These are phyloP conservation scores for Cettia cetti DNA, from an alignment of 2,113 vertebrate genomes.

Conservation along the genomic window DNA sequence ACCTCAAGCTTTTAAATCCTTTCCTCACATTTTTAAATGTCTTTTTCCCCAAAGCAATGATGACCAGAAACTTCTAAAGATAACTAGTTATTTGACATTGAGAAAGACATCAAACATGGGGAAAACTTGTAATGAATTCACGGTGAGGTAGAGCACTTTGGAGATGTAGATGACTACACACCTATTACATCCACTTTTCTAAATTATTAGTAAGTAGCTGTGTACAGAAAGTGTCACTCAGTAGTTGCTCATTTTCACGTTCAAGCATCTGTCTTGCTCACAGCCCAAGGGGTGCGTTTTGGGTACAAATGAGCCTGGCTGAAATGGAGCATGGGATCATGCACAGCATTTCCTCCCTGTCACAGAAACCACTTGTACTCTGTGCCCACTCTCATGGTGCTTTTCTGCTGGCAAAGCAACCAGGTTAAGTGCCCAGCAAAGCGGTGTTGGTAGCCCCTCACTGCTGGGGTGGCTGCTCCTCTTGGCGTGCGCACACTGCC, in stretches of 20 bases:
- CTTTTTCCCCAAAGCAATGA: not conserved
- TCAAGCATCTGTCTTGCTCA: not conserved
- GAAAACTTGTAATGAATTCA: conserved; percentile 8
- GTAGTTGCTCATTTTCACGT: not conserved
- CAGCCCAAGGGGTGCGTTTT: not conserved
- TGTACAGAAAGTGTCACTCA: conserved; percentile 12
- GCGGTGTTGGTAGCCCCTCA: not conserved
- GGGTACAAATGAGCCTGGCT: not conserved
- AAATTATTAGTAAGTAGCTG: conserved; percentile 50
- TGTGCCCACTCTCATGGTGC: not conserved
- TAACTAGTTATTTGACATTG: not conserved
- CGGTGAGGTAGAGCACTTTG: not conserved
- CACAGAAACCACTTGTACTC: not conserved
- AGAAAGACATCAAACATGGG: not conserved
- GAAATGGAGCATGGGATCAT: not conserved
- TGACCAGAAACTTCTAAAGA: not conserved
- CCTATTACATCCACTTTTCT: conserved; percentile 48
- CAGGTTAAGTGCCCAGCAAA: not conserved
- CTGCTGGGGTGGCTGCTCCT: not conserved
- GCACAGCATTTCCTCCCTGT: not conserved
- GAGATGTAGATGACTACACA: not conserved
- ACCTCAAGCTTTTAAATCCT: not conserved
- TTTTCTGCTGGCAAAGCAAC: not conserved
- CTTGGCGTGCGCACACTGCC: fast-evolving
- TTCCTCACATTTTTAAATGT: not conserved